Conservation (phyloP, 2,113 vertebrate species). For the Misgurnus anguillicaudatus region DNA sequence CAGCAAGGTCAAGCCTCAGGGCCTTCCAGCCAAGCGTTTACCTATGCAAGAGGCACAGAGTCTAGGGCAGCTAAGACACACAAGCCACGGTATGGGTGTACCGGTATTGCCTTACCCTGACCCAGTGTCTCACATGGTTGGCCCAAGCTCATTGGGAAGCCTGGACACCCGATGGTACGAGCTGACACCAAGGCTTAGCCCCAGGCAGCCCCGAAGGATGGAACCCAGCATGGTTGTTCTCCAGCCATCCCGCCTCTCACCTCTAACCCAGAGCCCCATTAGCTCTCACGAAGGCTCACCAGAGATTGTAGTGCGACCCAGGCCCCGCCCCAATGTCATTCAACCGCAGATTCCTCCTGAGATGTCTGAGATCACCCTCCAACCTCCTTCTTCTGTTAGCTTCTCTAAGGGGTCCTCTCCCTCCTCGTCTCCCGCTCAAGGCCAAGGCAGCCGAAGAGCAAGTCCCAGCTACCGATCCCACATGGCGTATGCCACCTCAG, state of each 20-base stretch:
- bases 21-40: constrained; percentile 90
- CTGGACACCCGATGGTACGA: constrained; percentile 98
- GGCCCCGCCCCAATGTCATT: constrained; percentile 88
- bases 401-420: constrained; percentile 95
- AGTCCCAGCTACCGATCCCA: constrained; percentile 80
- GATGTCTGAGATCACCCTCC: constrained; percentile 94
- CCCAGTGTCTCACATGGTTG: constrained; percentile 84
- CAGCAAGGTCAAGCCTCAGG: constrained; percentile 82
- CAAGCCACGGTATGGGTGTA: constrained; percentile 96
- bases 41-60: constrained; percentile 93
- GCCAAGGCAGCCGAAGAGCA: constrained; percentile 85
- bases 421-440: constrained; percentile 89
- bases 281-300: constrained; percentile 93
- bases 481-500: constrained; percentile 86
- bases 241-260: constrained; percentile 96
- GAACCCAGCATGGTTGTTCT: constrained; percentile 97
- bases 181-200: constrained; percentile 90
- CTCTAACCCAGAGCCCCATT: constrained; percentile 95
- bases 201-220: constrained; percentile 89
- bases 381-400: constrained; percentile 89
- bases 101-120: constrained; percentile 98
- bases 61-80: constrained; percentile 98
- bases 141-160: constrained; percentile 90
- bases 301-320: constrained; percentile 89
- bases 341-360: constrained; percentile 82